Conservation (phyloP, 2,113 vertebrate species). For the Leucopsar rothschildi region DNA sequence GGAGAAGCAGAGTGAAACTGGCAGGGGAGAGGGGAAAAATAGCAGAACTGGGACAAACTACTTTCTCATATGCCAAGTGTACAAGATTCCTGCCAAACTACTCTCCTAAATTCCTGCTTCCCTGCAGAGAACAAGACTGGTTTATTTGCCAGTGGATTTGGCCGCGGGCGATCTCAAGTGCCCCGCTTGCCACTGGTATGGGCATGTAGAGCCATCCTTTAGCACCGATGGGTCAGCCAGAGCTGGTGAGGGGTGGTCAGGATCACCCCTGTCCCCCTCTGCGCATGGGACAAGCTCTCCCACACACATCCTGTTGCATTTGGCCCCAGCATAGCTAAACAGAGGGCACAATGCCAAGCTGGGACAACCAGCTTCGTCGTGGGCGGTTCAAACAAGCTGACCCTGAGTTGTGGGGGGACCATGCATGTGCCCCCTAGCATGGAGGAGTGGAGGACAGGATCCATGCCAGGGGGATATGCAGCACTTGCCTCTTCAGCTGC, state of each 20-base stretch:
- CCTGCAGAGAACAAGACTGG: background rate
- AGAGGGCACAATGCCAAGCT: background rate
- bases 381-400: background rate
- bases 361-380: background rate
- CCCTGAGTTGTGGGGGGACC: background rate
- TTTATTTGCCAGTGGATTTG: background rate
- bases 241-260: background rate
- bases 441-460: background rate
- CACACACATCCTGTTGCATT: background rate
- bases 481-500: background rate
- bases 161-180: rapidly evolving
- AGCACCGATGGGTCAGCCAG: rapidly evolving
- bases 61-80: background rate
- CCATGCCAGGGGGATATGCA: background rate
- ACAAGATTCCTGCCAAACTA: background rate
- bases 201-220: background rate
- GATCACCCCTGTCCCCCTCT: background rate
- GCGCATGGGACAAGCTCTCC: background rate
- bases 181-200: rapidly evolving
- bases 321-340: background rate
- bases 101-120: background rate
- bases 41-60: background rate
- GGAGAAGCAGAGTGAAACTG: background rate
- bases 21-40: background rate
- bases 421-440: rapidly evolving